Evolutionary conservation across 1,140 invertebrate species (phyloP), one percentile per base, ranked within the genome.

Genomic region (Drosophila littoralis): DNA sequence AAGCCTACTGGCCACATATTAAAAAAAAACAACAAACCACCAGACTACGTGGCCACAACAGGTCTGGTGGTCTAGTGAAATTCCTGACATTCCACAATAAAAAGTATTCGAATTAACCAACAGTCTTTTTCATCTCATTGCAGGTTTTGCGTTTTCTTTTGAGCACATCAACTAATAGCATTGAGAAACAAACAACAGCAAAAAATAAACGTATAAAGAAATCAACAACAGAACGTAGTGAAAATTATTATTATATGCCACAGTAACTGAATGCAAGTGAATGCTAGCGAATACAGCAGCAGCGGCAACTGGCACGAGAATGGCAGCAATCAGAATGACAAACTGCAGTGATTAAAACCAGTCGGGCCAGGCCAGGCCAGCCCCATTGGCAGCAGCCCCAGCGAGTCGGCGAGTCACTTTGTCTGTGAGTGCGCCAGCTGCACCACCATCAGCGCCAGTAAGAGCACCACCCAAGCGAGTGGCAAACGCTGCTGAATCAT

Each of bases 301-400:
- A 61, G 65, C 59, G 63, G 58, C 79, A 82, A 66, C 80, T 65
- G 77, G 66, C 57, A 70, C 70, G 71, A 83, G 79, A 88, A 88
- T 89, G 79, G 69, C 84, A 83, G 83, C 81, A 75, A 80, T 79
- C 79, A 82, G 58, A 73, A 75, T 88, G 83, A 79, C 77, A 79
- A 81, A 77, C 76, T 65, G 81, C 83, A 88, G 83, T 88, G 83
- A 88, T 88, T 88, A 88, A 88, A 88, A 83, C 76, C 83, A 89
- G 83, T 88, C 79, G 79, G 77, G 69, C 77, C 78, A 64, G 63
- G 55, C 58, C 51, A 52, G 66, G 63, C 46, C 71, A 84, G 81
- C 81, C 81, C 65, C 81, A 81, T 77, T 84, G 81, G 81, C 81
- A 84, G 51, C 69, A 64, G 1, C 59, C 46, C 32, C 22, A 38